These are phyloP conservation scores for Cichlasoma orientale DNA, from an alignment of 2,797 vertebrate species.

Conservation along the genomic window DNA sequence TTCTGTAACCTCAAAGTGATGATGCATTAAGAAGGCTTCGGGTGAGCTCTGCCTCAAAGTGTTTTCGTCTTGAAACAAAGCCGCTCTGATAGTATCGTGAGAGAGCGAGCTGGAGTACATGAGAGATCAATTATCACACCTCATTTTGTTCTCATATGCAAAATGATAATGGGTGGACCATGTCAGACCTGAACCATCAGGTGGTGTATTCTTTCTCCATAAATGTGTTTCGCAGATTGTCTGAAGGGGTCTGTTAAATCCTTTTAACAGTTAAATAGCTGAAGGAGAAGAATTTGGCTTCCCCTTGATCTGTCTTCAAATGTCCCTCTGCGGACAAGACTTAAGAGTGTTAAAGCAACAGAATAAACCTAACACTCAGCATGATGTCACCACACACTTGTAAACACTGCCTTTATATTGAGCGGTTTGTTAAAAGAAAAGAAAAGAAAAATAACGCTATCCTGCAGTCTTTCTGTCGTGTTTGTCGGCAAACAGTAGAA, in stretches of 20 bases:
- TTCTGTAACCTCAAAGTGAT: slow-evolving; percentile 80
- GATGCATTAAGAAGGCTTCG: slow-evolving; percentile 73
- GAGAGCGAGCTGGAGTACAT: slow-evolving; percentile 75
- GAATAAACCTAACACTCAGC: slow-evolving; percentile 72
- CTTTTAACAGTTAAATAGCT: slow-evolving; percentile 74
- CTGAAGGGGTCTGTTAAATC: slow-evolving; percentile 76
- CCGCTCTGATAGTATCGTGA: slow-evolving; percentile 74
- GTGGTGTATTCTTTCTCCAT: slow-evolving; percentile 71
- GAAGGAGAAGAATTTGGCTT: slow-evolving; percentile 68
- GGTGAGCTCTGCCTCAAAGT: slow-evolving; percentile 55
- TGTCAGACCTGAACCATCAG: slow-evolving; percentile 76
- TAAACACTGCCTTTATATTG: slow-evolving; percentile 53
- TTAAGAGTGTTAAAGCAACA: slow-evolving; percentile 73
- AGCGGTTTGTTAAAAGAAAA: background rate
- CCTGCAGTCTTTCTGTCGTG: slow-evolving; percentile 14
- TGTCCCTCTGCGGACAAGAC: slow-evolving; percentile 66
- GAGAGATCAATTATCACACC: slow-evolving; percentile 85
- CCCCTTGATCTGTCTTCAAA: slow-evolving; percentile 75
- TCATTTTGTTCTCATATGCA: slow-evolving; percentile 80
- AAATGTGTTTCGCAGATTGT: slow-evolving; percentile 83
- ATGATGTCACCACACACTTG: slow-evolving; percentile 57
- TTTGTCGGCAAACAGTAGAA: slow-evolving; percentile 46
- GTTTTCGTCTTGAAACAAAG: slow-evolving; percentile 71
- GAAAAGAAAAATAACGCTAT: background rate
- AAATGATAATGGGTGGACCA: slow-evolving; percentile 82